These are phyloP conservation scores for Agonopterix subpropinquella DNA, from an alignment of 2,888 invertebrate species.

Conservation along the genomic window DNA sequence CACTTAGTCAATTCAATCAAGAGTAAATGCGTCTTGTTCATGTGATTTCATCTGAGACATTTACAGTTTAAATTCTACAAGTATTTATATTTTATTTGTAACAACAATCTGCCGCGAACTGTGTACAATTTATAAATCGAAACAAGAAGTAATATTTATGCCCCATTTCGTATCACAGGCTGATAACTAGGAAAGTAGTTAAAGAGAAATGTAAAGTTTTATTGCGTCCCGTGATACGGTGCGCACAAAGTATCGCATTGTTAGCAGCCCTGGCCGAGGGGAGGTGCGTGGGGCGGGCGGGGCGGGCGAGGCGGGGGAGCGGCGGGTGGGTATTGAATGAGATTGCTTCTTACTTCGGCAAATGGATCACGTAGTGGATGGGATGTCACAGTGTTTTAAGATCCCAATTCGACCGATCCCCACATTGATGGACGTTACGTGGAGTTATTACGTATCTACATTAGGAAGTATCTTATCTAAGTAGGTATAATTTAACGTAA, in stretches of 20 bases:
- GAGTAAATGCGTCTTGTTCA: too few relatives aligned
- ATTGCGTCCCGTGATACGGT: constrained; percentile 62
- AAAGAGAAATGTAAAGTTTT: constrained; percentile 70
- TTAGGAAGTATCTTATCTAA: not conserved
- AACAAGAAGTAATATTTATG: constrained; percentile 41
- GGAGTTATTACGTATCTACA: constrained; percentile 29
- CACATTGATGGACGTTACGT: constrained; percentile 29
- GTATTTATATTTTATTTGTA: too few relatives aligned
- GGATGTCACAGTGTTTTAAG: constrained; percentile 78
- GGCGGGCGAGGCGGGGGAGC: constrained; percentile 20
- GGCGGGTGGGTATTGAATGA: constrained; percentile 72
- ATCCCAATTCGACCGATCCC: constrained; percentile 67
- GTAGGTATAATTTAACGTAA: not conserved
- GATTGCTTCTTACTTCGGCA: constrained; percentile 77
- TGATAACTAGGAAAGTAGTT: constrained; percentile 67
- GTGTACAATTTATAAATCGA: constrained; percentile 14
- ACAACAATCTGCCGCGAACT: too few relatives aligned
- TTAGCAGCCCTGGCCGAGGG: constrained; percentile 51
- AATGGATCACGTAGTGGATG: constrained; percentile 78
- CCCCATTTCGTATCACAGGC: constrained; percentile 54
- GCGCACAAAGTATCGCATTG: constrained; percentile 63
- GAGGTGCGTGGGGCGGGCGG: constrained; percentile 11
- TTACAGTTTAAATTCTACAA: too few relatives aligned
- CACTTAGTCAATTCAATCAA: too few relatives aligned
- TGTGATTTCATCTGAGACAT: too few relatives aligned